Percentiles rank a stretch among this genome's conserved stretches.
Conservation (phyloP, 2,113 vertebrate genomes). For the Holacanthus passer region DNA sequence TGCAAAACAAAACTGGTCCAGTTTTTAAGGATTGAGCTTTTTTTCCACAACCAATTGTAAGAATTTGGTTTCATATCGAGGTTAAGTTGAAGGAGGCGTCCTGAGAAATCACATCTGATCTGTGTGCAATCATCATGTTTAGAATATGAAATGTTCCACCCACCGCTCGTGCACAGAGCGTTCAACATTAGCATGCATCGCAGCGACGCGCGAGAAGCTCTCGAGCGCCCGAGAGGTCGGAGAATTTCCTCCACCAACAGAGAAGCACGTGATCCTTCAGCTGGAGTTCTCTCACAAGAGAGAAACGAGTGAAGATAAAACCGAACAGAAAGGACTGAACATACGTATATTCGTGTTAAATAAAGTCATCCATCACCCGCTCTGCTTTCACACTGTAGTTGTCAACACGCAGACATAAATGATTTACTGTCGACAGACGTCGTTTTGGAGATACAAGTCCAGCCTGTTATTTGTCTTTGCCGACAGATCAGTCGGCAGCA, state of each 20-base stretch:
- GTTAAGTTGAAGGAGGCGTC: not conserved
- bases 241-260: not conserved
- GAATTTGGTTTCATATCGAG: not conserved
- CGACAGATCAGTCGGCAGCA: slow-evolving; percentile 25
- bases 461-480: not conserved
- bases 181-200: slow-evolving; percentile 24
- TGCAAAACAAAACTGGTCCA: not conserved
- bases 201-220: not conserved
- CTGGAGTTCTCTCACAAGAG: not conserved
- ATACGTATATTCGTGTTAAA: not conserved
- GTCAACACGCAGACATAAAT: slow-evolving; percentile 12
- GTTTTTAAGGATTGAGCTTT: not conserved
- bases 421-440: slow-evolving; percentile 2
- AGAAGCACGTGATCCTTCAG: not conserved
- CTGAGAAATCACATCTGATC: not conserved
- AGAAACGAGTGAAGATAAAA: not conserved
- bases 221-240: not conserved
- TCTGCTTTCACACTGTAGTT: not conserved
- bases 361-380: slow-evolving; percentile 18
- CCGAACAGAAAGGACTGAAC: not conserved
- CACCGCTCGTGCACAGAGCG: not conserved
- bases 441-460: not conserved
- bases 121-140: slow-evolving; percentile 1
- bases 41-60: not conserved
- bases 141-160: not conserved